These are phyloP conservation scores for Gephyroberyx darwinii DNA, from an alignment of 2,797 vertebrate genomes.

Conservation along the genomic window DNA sequence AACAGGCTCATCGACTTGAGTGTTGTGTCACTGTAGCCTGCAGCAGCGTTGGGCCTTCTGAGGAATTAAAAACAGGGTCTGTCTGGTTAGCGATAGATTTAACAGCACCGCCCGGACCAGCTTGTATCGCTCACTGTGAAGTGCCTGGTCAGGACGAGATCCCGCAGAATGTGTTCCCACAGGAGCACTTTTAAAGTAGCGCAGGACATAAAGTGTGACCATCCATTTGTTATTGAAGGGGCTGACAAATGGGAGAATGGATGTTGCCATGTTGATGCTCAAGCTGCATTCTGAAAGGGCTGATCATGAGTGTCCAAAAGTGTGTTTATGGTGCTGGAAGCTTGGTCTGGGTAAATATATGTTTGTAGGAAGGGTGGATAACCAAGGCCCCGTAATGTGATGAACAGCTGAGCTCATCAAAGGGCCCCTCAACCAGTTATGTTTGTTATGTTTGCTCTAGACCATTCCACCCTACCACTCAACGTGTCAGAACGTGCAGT, in stretches of 20 bases:
- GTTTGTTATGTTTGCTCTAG: constrained; percentile 57
- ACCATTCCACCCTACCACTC: constrained; percentile 49
- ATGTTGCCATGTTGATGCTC: constrained; percentile 26
- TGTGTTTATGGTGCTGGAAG: constrained; percentile 48
- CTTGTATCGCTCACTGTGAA: constrained; percentile 68
- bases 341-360: constrained; percentile 27
- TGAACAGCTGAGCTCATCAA: constrained; percentile 75
- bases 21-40: constrained; percentile 43
- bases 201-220: constrained; percentile 34
- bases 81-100: constrained; percentile 29
- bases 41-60: constrained; percentile 39
- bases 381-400: constrained; percentile 63
- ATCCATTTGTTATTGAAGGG: constrained; percentile 54
- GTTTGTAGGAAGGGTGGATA: constrained; percentile 11
- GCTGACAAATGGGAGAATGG: constrained; percentile 56
- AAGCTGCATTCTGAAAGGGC: constrained; percentile 33
- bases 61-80: constrained; percentile 42
- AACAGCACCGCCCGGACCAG: constrained; percentile 43
- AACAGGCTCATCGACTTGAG: constrained; percentile 39
- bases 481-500: constrained; percentile 71
- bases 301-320: constrained; percentile 13
- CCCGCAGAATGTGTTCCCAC: constrained; percentile 58
- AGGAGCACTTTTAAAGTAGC: constrained; percentile 57
- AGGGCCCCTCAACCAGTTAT: constrained; percentile 35
- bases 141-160: constrained; percentile 58